Percentiles rank a stretch among this genome's conserved stretches.
Conservation (phyloP, 2,797 vertebrate species). For the Melopsittacus undulatus region DNA sequence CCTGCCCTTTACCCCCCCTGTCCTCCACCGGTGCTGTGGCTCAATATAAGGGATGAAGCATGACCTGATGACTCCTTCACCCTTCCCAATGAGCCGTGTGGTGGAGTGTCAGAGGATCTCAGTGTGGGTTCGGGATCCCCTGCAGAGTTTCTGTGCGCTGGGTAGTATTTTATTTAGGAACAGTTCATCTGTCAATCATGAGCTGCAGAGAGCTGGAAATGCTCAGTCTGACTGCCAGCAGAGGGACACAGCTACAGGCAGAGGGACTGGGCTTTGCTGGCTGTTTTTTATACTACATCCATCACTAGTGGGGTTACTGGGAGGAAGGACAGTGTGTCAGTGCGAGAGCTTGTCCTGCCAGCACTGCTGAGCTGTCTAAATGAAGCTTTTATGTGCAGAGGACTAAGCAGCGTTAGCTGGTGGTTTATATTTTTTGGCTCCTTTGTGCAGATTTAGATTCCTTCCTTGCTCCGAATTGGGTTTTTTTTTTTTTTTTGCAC, state of each 20-base stretch:
- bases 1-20: not conserved
- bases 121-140: not conserved
- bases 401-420: not conserved
- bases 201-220: not conserved
- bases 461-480: not conserved
- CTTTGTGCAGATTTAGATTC: not conserved
- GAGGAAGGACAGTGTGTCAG: not conserved
- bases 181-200: not conserved
- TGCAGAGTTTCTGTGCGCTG: not conserved
- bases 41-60: not conserved
- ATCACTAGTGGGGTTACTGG: not conserved
- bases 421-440: rapidly evolving
- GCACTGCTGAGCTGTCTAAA: not conserved
- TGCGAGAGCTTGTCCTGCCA: not conserved
- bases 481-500: not conserved
- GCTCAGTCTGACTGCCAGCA: conserved; percentile 3
- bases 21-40: not conserved
- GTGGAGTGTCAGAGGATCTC: not conserved
- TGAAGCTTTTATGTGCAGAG: not conserved
- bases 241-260: not conserved
- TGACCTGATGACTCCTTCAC: not conserved
- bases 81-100: rapidly evolving
- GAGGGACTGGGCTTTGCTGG: not conserved
- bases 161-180: not conserved
- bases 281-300: not conserved